Conservation (phyloP, 1,140 invertebrate genomes). For the Halesus radiatus region DNA sequence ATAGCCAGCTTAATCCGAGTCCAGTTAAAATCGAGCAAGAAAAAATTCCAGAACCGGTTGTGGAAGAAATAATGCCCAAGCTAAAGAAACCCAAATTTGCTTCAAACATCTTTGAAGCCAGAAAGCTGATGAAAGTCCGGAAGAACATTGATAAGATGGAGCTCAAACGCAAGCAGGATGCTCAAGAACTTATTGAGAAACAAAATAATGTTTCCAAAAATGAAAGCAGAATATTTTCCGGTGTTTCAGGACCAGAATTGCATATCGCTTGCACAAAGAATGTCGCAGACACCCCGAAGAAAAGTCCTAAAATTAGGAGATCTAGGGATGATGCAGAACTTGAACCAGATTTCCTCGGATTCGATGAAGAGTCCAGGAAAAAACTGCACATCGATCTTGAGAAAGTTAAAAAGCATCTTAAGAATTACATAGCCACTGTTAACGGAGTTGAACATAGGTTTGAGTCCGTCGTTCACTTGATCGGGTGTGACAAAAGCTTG, state of each 20-base stretch:
- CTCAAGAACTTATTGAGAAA: constrained; percentile 66
- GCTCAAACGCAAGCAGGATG: constrained; percentile 69
- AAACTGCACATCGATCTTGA: constrained; percentile 21
- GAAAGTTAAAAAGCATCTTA: constrained; percentile 23
- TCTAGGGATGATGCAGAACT: background rate
- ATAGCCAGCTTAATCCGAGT: constrained; percentile 43
- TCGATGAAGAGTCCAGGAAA: constrained; percentile 38
- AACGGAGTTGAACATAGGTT: constrained; percentile 29
- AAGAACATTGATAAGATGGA: constrained; percentile 74
- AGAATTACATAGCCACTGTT: background rate
- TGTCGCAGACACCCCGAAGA: background rate
- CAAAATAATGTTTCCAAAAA: constrained; percentile 67
- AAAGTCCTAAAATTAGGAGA: constrained; percentile 1
- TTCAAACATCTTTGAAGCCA: constrained; percentile 73
- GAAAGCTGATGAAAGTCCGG: constrained; percentile 74
- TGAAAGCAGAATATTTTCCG: constrained; percentile 67
- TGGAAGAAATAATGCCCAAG: constrained; percentile 61
- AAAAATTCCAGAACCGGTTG: constrained; percentile 41
- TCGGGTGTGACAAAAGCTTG: constrained; percentile 29
- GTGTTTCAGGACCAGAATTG: constrained; percentile 66
- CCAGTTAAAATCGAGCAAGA: constrained; percentile 1
- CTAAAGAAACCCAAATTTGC: constrained; percentile 75
- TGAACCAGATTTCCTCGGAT: constrained; percentile 30
- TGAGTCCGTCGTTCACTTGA: constrained; percentile 33
- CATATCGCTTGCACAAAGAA: constrained; percentile 63